Evolutionary conservation across 2,113 vertebrate species (phyloP), one percentile per base, ranked within the genome.

Genomic region (Microcebus lehilahytsara): DNA sequence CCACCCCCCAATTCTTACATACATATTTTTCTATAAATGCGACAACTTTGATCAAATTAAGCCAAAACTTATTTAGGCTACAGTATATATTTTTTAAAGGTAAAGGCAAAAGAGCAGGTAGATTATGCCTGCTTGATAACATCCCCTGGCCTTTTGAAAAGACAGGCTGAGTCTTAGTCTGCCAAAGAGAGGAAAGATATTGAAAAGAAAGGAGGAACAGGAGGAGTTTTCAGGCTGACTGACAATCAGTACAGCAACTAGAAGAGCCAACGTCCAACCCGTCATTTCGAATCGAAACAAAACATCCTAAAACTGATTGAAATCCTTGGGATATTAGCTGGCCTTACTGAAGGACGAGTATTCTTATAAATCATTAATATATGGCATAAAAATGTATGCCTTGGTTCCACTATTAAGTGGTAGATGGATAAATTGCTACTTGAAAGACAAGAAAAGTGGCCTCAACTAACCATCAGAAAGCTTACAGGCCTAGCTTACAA

Each of bases 21-120:
- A 56, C 20, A n/a, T 10, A 49, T 80, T 81, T 53, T 89, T 86
- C 60, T 89, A n/a, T 30, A 0, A 71, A 58, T 12, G 23, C 80
- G 60, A 80, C 75, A 92, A 75, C 9, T 66, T 83, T 75, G 7
- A 83, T 75, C 37, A 93, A 78, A 95, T 67, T 49, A 89, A 95
- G 42, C 51, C 75, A 90, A 32, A 93, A 75, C 25, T 86, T 78
- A 95, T 30, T 91, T 60, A 89, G 62, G 79, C 46, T 53, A 13
- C 22, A 74, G 9, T 56, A 83, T 64, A 1, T 64, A 60, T 51
- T 91, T 71, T 71, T 46, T 87, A 95, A 85, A 78, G 37, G 78
- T 60, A 46, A 92, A 93, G 22, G 74, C 60, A 75, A 92, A 78
- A 87, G 49, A 87, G 13, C 40, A 58, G 37, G 53, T 40, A 74